Base-by-base conservation (phyloP, 2,888 invertebrate species). In the Noctua fimbriata region DNA sequence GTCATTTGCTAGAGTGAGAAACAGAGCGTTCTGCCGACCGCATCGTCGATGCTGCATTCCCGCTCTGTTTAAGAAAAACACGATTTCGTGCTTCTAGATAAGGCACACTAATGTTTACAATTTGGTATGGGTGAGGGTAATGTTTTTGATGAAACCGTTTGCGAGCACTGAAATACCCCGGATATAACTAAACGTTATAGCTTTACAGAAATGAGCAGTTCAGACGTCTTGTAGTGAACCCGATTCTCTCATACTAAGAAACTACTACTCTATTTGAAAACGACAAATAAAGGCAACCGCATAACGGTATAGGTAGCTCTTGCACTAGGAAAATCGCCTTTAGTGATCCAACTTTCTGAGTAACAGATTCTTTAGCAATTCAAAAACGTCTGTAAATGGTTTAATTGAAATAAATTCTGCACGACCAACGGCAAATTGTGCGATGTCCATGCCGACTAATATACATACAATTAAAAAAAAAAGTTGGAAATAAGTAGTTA, bases 181-280 rank as follows among this genome's bases (percentile, higher is more conserved):
- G 75, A 7, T 75, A 55, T 28, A 49, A 55, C n/a, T 73, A 70
- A 70, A 49, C 16, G 28, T 24, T 71, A 24, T 65, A 9, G 32
- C n/a, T 36, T n/a, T 28, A 24, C 18, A 75, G 16, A 18, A 73
- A 73, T 32, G 0, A 70, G 32, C 70, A 70, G n/a, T 32, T 18
- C 12, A 24, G 36, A 12, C 12, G 58, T n/a, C 24, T 55, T 24
- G 14, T 24, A 36, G 12, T 73, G 12, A 73, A 70, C 69, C 32
- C 1, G 24, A 24, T 3, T 55, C 52, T 21, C 52, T 52, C 2
- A 21, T 2, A 21, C 21, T 21, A 21, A 21, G 21, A 21, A 52
- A 21, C 52, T 52, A 52, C 2, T 21, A 52, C 49, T 5, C 18
- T 49, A 49, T 18, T 47, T 49, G 49, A 49, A 49, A 18, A 49